phyloP scores from a whole-genome alignment of 2,113 vertebrate species.

The Lucifuga dentata region DNA sequence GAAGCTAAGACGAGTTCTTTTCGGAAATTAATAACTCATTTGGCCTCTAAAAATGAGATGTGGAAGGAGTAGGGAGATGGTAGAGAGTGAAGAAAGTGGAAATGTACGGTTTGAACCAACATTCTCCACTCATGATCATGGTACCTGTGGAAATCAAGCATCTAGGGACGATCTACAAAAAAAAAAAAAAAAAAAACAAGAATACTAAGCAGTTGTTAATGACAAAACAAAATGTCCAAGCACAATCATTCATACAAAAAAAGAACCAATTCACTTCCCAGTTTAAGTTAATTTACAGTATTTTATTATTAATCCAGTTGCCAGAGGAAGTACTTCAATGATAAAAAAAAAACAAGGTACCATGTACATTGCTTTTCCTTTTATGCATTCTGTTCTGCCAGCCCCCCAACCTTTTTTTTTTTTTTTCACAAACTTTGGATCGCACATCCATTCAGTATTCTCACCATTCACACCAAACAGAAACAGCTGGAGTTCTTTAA shows the following conservation, averaged over 20 bases:
- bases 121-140: not conserved
- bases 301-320: slow-evolving; percentile 76
- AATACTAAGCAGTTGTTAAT: not conserved
- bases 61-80: not conserved
- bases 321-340: slow-evolving; percentile 68
- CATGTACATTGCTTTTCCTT: slow-evolving; percentile 59
- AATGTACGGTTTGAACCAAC: not conserved
- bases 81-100: not conserved
- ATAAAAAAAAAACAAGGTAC: slow-evolving; percentile 66
- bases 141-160: too few relatives aligned
- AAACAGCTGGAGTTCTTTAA: slow-evolving; percentile 44
- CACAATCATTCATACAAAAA: too few relatives aligned
- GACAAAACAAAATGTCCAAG: too few relatives aligned
- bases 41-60: not conserved
- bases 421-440: slow-evolving; percentile 24
- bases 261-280: slow-evolving; percentile 15
- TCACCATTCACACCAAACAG: slow-evolving; percentile 61
- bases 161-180: not conserved
- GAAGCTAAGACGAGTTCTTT: slow-evolving; percentile 10
- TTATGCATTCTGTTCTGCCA: slow-evolving; percentile 36
- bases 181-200: not conserved
- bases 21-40: slow-evolving; percentile 20
- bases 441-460: slow-evolving; percentile 33
- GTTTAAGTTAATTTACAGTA: slow-evolving; percentile 67
- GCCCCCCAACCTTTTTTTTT: too few relatives aligned